A percentile compares a stretch with the other conserved stretches of the same genome.
These are phyloP conservation scores for Macaria notata DNA, from an alignment of 2,888 invertebrate genomes.

Conservation along the genomic window DNA sequence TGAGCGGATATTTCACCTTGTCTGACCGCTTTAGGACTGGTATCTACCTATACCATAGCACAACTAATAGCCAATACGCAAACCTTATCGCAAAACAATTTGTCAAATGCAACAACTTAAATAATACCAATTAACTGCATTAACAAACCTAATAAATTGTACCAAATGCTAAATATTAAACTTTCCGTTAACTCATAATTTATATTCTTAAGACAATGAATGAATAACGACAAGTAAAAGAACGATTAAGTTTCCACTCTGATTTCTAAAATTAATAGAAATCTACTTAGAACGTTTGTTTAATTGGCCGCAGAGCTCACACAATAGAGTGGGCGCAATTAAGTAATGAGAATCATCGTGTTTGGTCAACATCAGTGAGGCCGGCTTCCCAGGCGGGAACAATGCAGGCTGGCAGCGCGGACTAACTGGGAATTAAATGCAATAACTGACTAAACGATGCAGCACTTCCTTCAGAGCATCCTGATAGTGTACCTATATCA, in stretches of 20 bases:
- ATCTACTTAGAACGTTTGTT: conserved; percentile 67
- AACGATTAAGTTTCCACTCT: conserved; percentile 41
- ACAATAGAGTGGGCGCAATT: conserved; percentile 72
- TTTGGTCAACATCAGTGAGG: conserved; percentile 65
- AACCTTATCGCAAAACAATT: conserved; percentile 10
- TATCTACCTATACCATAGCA: not conserved
- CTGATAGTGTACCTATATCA: conserved; percentile 33
- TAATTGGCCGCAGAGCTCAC: conserved; percentile 61
- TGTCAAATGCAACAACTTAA: conserved; percentile 11
- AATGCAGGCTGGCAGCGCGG: conserved; percentile 44
- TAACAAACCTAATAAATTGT: not conserved
- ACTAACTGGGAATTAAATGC: conserved; percentile 37
- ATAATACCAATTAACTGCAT: not conserved
- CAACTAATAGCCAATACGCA: not conserved
- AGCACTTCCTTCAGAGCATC: conserved; percentile 5
- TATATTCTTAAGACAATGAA: conserved; percentile 20
- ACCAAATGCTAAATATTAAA: not conserved
- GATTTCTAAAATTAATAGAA: conserved; percentile 66
- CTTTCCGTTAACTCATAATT: not conserved
- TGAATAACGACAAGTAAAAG: conserved; percentile 29
- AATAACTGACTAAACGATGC: conserved; percentile 7
- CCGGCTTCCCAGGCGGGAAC: conserved; percentile 63
- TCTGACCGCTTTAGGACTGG: conserved; percentile 1
- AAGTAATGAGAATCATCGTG: conserved; percentile 73
- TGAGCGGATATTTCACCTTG: conserved; percentile 15